Evolutionary conservation across 2,888 invertebrate genomes (phyloP), one percentile per base, ranked within the genome.

Genomic region (Calameuta filiformis): DNA sequence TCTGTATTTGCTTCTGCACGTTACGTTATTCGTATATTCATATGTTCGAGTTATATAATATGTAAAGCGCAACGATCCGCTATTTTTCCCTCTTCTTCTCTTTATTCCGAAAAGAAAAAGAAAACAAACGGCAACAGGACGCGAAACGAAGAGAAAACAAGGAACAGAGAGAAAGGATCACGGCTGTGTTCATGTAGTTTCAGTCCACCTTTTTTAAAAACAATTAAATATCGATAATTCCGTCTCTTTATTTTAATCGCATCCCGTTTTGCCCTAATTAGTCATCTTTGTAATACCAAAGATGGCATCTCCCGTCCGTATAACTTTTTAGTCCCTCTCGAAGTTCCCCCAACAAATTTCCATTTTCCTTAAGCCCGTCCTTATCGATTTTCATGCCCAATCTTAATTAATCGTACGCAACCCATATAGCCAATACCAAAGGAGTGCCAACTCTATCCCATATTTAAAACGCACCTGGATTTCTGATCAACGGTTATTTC

Each of bases 1-100:
- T 89, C 83, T 88, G 87, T 88, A 87, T 86, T 87, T 89, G 87
- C 85, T 87, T 88, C 88, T 87, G 89, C 89, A 89, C 88, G 87
- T 88, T 85, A 85, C 83, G 85, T 82, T 85, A 84, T 81, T 85
- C 84, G 85, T 85, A 87, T 87, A 87, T 87, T 88, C 85, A 86
- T 88, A 89, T 88, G 87, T 84, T 87, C 86, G 86, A 87, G 85
- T 87, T 86, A 85, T 85, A 84, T 85, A 85, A 82, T 81, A 80
- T 83, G 80, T 82, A 81, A 87, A 86, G 89, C 89, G 87, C 85
- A 88, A 89, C 86, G 87, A 89, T 87, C 88, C 87, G 85, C 84
- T 87, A 85, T 84, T 76, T 73, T 77, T 76, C 69, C 31, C 37
- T 35, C 56, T 77, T 23, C 12, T 74, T 71, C 37, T 71, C 35